These are phyloP conservation scores for Tolmerus cingulatus DNA, from an alignment of 2,888 invertebrate species.

Conservation along the genomic window DNA sequence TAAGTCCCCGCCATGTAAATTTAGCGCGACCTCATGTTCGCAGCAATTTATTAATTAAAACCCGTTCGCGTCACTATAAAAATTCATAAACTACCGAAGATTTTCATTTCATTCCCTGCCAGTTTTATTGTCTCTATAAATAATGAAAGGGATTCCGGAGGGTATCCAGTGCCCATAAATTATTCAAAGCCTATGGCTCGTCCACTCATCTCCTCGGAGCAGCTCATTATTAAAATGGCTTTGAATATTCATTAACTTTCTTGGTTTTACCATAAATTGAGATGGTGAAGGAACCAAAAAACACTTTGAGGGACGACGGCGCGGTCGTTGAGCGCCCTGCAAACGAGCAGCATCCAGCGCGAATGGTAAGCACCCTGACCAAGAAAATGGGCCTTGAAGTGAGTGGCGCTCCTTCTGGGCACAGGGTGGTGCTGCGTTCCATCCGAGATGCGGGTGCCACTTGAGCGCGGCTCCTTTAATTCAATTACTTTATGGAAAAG, in stretches of 20 bases:
- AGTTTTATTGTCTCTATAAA: conserved; percentile 36
- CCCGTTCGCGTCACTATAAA: conserved; percentile 2
- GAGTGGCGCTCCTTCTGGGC: neutral
- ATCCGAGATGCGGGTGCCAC: neutral
- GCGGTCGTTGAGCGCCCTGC: neutral
- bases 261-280: conserved; percentile 41
- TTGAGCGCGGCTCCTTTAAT: conserved; percentile 14
- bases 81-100: conserved; percentile 37
- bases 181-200: conserved; percentile 33
- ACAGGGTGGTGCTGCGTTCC: neutral
- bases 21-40: neutral
- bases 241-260: conserved; percentile 44
- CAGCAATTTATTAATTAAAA: conserved; percentile 25
- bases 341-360: neutral
- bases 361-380: neutral
- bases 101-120: conserved; percentile 1
- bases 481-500: conserved; percentile 27
- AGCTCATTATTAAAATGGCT: conserved; percentile 44
- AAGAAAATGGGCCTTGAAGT: conserved; percentile 20
- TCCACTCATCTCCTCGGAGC: conserved; percentile 29
- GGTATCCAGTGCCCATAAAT: conserved; percentile 24
- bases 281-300: conserved; percentile 22
- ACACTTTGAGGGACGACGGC: neutral
- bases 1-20: neutral
- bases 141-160: conserved; percentile 32